Conservation (phyloP, 2,797 vertebrate genomes). For the Rhodeus uyekii region DNA sequence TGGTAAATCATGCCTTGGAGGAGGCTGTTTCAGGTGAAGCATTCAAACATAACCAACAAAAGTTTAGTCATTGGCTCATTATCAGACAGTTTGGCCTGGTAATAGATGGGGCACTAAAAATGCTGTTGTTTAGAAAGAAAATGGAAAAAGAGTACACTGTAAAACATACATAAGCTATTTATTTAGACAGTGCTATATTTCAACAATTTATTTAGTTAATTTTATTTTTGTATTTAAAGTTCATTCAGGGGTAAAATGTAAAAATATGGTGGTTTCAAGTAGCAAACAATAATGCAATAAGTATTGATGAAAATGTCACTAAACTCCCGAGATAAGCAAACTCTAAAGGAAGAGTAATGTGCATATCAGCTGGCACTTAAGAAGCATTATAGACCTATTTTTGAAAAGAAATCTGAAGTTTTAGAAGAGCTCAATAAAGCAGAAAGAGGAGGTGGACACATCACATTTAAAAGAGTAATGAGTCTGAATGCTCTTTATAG, state of each 20-base stretch:
- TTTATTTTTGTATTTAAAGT: conserved; percentile 38
- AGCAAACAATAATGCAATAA: conserved; percentile 10
- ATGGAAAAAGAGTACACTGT: background rate
- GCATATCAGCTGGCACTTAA: conserved; percentile 26
- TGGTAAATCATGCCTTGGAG: conserved; percentile 42
- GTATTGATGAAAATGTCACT: background rate
- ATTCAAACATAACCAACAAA: conserved; percentile 34
- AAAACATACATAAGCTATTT: conserved; percentile 23
- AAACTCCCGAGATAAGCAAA: background rate
- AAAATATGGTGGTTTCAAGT: background rate
- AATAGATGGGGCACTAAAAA: conserved; percentile 37
- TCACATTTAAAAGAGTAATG: conserved; percentile 65
- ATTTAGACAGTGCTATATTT: conserved; percentile 40
- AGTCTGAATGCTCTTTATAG: conserved; percentile 36
- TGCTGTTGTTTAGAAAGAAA: conserved; percentile 15
- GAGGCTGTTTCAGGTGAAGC: conserved; percentile 44
- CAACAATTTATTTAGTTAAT: conserved; percentile 18
- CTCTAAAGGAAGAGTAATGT: background rate
- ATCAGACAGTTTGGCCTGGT: conserved; percentile 28
- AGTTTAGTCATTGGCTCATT: conserved; percentile 38
- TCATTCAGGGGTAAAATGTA: conserved; percentile 31
- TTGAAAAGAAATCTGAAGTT: background rate
- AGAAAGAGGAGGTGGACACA: conserved; percentile 50
- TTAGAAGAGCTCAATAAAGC: conserved; percentile 45
- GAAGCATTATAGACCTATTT: conserved; percentile 13